Conservation (phyloP, 1,140 invertebrate genomes). For the Drosophila neocordata region DNA sequence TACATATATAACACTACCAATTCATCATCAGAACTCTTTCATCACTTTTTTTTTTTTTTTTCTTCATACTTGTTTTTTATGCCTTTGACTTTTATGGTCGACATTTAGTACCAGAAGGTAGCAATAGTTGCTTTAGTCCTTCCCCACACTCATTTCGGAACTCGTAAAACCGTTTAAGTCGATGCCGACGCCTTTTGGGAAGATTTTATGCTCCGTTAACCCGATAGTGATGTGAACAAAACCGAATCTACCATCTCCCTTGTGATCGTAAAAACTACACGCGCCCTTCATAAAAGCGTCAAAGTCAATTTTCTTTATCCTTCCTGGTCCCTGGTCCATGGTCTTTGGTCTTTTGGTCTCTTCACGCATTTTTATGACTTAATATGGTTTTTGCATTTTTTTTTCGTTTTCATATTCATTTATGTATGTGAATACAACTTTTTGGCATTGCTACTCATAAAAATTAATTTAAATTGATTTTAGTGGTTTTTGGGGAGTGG, state of each 20-base stretch:
- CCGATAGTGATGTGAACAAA: slow-evolving; percentile 39
- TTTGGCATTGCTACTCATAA: slow-evolving; percentile 56
- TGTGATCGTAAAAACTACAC: slow-evolving; percentile 73
- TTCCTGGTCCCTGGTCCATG: slow-evolving; percentile 19
- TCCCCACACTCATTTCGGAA: neutral
- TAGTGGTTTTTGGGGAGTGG: slow-evolving; percentile 13
- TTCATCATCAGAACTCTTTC: slow-evolving; percentile 70
- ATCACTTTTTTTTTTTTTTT: slow-evolving; percentile 31
- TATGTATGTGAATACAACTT: slow-evolving; percentile 22
- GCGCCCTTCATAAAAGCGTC: slow-evolving; percentile 73
- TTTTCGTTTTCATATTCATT: neutral
- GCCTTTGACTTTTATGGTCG: slow-evolving; percentile 64
- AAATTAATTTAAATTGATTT: slow-evolving; percentile 75
- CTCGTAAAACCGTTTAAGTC: slow-evolving; percentile 74
- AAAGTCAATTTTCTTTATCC: slow-evolving; percentile 67
- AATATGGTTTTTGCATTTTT: slow-evolving; percentile 60
- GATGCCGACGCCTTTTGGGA: slow-evolving; percentile 61
- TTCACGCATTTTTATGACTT: slow-evolving; percentile 61
- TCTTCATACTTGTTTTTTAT: slow-evolving; percentile 44
- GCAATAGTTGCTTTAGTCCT: neutral
- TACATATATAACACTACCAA: slow-evolving; percentile 51
- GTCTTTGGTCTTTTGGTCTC: neutral
- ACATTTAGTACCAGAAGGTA: slow-evolving; percentile 40
- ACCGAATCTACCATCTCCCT: neutral
- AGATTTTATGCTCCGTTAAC: slow-evolving; percentile 77